phyloP scores from a whole-genome alignment of 2,888 invertebrate species.

The Agriotes lineatus region DNA sequence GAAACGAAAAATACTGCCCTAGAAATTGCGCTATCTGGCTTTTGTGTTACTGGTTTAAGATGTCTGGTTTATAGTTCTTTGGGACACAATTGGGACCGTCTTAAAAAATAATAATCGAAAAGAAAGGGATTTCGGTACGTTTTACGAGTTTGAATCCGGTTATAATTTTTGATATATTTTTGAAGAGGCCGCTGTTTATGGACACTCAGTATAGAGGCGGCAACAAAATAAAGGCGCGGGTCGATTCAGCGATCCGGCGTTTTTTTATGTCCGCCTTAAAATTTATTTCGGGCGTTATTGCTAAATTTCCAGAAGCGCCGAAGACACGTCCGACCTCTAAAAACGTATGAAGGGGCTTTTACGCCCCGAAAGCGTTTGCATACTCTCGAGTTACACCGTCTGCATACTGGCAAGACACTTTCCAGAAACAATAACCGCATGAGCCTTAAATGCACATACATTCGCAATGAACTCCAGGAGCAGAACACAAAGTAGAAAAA shows the following conservation, averaged over 20 bases:
- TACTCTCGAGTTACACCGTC: conserved; percentile 28
- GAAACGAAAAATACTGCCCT: too few relatives aligned
- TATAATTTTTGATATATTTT: conserved; percentile 24
- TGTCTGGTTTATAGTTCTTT: too few relatives aligned
- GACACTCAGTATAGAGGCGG: conserved; percentile 5
- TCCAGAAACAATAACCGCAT: conserved; percentile 27
- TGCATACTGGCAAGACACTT: conserved; percentile 33
- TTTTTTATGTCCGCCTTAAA: conserved; percentile 33
- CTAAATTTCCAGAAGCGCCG: conserved; percentile 28
- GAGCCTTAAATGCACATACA: conserved; percentile 37
- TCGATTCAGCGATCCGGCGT: conserved; percentile 22
- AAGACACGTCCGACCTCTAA: conserved; percentile 34
- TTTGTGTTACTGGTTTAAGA: too few relatives aligned
- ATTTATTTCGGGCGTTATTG: conserved; percentile 34
- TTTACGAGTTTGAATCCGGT: conserved; percentile 22
- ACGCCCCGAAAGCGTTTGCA: conserved; percentile 29
- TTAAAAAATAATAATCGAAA: too few relatives aligned
- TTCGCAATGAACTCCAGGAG: conserved; percentile 30
- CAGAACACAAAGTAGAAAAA: conserved; percentile 43
- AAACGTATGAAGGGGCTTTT: conserved; percentile 35
- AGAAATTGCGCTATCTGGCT: too few relatives aligned
- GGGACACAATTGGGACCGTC: too few relatives aligned
- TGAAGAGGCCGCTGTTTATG: conserved; percentile 17
- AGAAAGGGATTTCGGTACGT: neutral
- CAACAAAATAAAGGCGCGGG: conserved; percentile 27